Percentiles rank a stretch among this genome's conserved stretches.
These are phyloP conservation scores for Uromys caudimaculatus DNA, from an alignment of 2,797 vertebrate genomes.

Conservation along the genomic window DNA sequence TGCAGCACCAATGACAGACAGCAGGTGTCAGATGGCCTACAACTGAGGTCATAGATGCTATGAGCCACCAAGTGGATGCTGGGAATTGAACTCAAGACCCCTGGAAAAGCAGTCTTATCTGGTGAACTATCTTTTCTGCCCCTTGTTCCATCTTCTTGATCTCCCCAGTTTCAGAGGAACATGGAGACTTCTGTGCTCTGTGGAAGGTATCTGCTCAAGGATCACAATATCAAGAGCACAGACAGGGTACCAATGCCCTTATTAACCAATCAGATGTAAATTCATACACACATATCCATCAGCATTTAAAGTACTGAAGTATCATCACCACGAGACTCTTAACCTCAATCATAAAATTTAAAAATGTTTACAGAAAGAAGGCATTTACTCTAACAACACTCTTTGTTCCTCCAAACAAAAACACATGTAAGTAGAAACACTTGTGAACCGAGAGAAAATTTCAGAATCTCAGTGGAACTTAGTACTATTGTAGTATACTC, in stretches of 20 bases:
- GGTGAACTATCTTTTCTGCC: not conserved
- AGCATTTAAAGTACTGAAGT: conserved; percentile 38
- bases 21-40: not conserved
- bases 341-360: conserved; percentile 33
- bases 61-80: not conserved
- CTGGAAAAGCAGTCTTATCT: not conserved
- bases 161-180: conserved; percentile 61
- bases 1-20: too few relatives aligned
- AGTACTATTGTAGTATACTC: not conserved
- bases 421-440: not conserved
- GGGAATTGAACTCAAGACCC: not conserved
- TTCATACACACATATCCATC: not conserved
- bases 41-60: not conserved
- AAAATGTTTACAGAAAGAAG: conserved; percentile 18
- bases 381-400: not conserved
- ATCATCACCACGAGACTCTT: not conserved
- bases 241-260: conserved; percentile 5
- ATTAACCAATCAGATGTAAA: conserved; percentile 40
- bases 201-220: not conserved
- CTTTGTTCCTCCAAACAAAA: conserved; percentile 6
- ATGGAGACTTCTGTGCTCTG: conserved; percentile 45
- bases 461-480: conserved; percentile 25
- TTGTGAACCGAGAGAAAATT: not conserved
- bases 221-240: not conserved
- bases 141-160: conserved; percentile 54